Evolutionary conservation across 2,888 invertebrate species (phyloP).

Genomic region (Mellilla xanthometata): DNA sequence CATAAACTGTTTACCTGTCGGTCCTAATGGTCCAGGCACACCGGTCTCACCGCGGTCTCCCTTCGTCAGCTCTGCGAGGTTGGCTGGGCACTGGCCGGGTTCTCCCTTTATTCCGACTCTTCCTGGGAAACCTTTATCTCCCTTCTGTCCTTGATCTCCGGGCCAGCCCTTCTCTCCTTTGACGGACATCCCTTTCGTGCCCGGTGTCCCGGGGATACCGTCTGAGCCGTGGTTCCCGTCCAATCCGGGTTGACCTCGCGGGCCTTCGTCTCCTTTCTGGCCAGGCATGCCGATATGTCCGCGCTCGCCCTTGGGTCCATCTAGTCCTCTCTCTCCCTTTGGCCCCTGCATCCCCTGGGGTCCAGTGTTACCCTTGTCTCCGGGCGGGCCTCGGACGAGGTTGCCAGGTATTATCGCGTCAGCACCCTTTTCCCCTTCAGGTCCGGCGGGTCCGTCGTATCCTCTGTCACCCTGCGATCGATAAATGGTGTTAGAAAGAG

Average conservation of each 20-base stretch:
- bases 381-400: slow-evolving; percentile 81
- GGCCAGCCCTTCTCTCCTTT: slow-evolving; percentile 88
- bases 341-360: slow-evolving; percentile 82
- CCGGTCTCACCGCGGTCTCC: slow-evolving; percentile 85
- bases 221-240: slow-evolving; percentile 89
- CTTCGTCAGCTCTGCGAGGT: slow-evolving; percentile 71
- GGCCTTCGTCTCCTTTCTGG: slow-evolving; percentile 81
- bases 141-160: slow-evolving; percentile 84
- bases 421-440: slow-evolving; percentile 85
- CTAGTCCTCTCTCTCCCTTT: slow-evolving; percentile 85
- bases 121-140: slow-evolving; percentile 86
- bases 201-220: slow-evolving; percentile 87
- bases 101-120: slow-evolving; percentile 82
- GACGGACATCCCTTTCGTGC: slow-evolving; percentile 86
- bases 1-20: slow-evolving; percentile 47
- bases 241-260: slow-evolving; percentile 85
- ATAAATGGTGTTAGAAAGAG: no score
- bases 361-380: slow-evolving; percentile 84
- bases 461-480: slow-evolving; percentile 71
- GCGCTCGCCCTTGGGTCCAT: slow-evolving; percentile 86
- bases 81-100: slow-evolving; percentile 83
- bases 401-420: slow-evolving; percentile 81
- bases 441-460: slow-evolving; percentile 83
- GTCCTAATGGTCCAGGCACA: slow-evolving; percentile 85
- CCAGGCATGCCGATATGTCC: slow-evolving; percentile 88